Percentiles rank a stretch among this genome's conserved stretches.
These are phyloP conservation scores for Machimus rusticus DNA, from an alignment of 2,888 invertebrate genomes.

Conservation along the genomic window DNA sequence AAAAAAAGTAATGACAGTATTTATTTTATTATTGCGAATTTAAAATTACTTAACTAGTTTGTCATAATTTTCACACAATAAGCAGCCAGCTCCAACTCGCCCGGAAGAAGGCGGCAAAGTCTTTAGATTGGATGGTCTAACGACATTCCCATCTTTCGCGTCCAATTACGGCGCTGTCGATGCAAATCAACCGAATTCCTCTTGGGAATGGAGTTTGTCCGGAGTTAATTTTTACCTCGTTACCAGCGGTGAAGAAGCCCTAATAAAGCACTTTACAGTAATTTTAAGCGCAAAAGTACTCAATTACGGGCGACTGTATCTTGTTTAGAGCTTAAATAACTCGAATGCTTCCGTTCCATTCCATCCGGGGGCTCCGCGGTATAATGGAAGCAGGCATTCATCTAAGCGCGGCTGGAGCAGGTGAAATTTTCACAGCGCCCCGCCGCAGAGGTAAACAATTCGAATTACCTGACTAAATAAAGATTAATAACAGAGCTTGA, in stretches of 20 bases:
- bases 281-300: conserved; percentile 32
- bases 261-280: conserved; percentile 35
- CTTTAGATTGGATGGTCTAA: background rate
- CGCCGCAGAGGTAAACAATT: conserved; percentile 26
- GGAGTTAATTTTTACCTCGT: conserved; percentile 18
- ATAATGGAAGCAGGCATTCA: conserved; percentile 1
- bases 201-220: background rate
- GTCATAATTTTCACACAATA: background rate
- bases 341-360: conserved; percentile 22
- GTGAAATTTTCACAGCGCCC: conserved; percentile 33
- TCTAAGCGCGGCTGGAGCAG: conserved; percentile 13
- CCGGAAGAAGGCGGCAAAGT: background rate
- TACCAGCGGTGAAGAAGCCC: conserved; percentile 11
- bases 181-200: background rate
- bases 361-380: background rate
- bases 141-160: background rate
- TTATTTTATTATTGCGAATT: background rate
- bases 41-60: background rate
- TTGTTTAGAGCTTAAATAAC: conserved; percentile 28
- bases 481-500: conserved; percentile 43
- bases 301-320: conserved; percentile 26
- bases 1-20: background rate
- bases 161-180: background rate
- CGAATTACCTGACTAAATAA: conserved; percentile 45
- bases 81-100: background rate